A percentile compares a stretch with the other conserved stretches of the same genome.
These are phyloP conservation scores for Leucoraja erinaceus DNA, from an alignment of 2,113 vertebrate genomes.

Conservation along the genomic window DNA sequence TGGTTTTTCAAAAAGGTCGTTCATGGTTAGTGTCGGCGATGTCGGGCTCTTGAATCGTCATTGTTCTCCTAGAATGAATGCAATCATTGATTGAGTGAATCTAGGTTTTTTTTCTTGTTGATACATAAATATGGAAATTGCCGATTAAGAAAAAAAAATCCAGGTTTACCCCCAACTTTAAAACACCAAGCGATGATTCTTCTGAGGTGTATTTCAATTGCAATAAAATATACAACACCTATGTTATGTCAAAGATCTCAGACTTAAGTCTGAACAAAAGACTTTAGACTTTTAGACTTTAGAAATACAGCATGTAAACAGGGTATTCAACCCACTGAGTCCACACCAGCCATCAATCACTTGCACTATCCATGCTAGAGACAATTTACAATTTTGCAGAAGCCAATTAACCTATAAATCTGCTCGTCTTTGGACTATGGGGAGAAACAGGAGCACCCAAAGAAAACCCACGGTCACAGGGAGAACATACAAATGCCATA, in stretches of 20 bases:
- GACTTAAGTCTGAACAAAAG: background rate
- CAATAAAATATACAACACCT: background rate
- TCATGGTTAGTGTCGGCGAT: background rate
- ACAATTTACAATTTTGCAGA: too few relatives aligned
- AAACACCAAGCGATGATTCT: background rate
- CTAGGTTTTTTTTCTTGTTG: background rate
- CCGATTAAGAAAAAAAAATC: background rate
- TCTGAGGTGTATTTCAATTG: background rate
- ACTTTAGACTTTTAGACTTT: background rate
- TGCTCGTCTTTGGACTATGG: too few relatives aligned
- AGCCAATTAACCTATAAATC: too few relatives aligned
- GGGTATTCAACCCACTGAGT: too few relatives aligned
- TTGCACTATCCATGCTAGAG: too few relatives aligned
- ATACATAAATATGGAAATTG: background rate
- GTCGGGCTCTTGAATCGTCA: background rate
- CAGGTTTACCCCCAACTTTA: background rate
- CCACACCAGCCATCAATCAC: too few relatives aligned
- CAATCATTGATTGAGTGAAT: background rate
- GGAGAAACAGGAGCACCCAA: too few relatives aligned
- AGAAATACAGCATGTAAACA: too few relatives aligned
- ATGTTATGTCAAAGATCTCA: background rate
- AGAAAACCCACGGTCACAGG: too few relatives aligned
- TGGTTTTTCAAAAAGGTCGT: background rate
- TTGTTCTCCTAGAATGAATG: background rate
- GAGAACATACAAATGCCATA: too few relatives aligned